Base-by-base conservation (phyloP, 2,797 vertebrate genomes). In the Anguilla pacifica region DNA sequence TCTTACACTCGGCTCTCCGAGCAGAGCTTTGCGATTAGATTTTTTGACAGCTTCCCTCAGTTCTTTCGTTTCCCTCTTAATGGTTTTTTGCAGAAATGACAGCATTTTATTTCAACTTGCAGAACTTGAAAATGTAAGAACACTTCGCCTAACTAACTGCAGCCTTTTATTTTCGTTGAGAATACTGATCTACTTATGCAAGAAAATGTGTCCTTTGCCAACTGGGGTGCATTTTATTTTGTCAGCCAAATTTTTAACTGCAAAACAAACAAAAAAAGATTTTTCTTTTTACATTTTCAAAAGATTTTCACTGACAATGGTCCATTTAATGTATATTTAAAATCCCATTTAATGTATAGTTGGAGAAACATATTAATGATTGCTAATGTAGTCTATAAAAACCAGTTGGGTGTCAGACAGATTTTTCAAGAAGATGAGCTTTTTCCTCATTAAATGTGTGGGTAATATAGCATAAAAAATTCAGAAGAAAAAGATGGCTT, bases 191-290 rank as follows among this genome's bases (percentile, higher is more conserved):
- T 82, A 49, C 43, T 46, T 49, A 19, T 39, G 15, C 19, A 49
- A 25, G 79, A 49, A 19, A 22, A 19, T 51, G 46, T 10, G 19
- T 79, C 6, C 35, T 46, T 82, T 46, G 74, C 19, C 31, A 22
- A 82, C 51, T 49, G 79, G 35, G 25, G 25, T 51, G n/a, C 61
- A 59, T 82, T 87, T 81, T 49, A 82, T 57, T 64, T 19, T n/a
- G 19, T 25, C 72, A 87, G 86, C 35, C 55, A n/a, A 49, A 64
- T 87, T 61, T 35, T 87, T 87, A 82, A 61, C 53, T 82, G 77
- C 43, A 57, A 53, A 79, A 57, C 61, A 87, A 49, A n/a, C 7
- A 25, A 67, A 67, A 28, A 67, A 67, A 67, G 5, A 67, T 61
- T 61, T 61, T 19, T 43, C 49, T 39, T 46, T 87, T 79, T 61